Evolutionary conservation across 2,113 vertebrate species (phyloP).

Genomic region (Malaclemys terrapin): DNA sequence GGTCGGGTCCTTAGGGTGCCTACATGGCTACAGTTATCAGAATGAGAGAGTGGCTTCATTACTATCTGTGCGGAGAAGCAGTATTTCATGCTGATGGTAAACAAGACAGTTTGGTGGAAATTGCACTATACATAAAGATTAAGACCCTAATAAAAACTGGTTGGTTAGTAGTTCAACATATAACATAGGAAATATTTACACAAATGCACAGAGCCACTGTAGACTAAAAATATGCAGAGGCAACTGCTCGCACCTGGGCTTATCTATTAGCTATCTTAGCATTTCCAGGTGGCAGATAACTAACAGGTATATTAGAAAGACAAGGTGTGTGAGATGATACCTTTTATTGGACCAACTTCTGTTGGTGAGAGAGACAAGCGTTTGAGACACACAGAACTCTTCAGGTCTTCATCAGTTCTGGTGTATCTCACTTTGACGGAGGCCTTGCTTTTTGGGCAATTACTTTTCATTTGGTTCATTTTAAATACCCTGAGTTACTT

Average conservation of each 20-base stretch:
- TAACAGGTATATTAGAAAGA: background rate
- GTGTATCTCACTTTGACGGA: background rate
- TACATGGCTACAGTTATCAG: slow-evolving; percentile 4
- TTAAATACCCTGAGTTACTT: background rate
- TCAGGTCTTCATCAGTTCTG: background rate
- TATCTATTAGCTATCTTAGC: background rate
- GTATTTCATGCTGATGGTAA: slow-evolving; percentile 19
- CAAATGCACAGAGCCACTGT: background rate
- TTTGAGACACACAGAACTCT: background rate
- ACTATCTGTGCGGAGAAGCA: background rate
- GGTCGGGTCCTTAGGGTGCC: background rate
- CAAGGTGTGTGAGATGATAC: background rate
- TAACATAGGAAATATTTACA: background rate
- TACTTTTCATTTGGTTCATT: background rate
- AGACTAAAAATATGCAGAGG: background rate
- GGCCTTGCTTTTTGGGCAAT: background rate
- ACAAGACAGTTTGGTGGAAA: background rate
- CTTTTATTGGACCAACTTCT: background rate
- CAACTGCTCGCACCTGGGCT: fast-evolving
- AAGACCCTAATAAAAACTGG: slow-evolving; percentile 7
- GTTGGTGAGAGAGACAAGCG: background rate
- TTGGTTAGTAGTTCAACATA: background rate
- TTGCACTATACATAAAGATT: slow-evolving; percentile 19
- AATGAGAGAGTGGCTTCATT: slow-evolving; percentile 46
- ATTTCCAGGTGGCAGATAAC: background rate